Conservation (phyloP, 2,888 invertebrate genomes). For the Sphaerophoria taeniata region DNA sequence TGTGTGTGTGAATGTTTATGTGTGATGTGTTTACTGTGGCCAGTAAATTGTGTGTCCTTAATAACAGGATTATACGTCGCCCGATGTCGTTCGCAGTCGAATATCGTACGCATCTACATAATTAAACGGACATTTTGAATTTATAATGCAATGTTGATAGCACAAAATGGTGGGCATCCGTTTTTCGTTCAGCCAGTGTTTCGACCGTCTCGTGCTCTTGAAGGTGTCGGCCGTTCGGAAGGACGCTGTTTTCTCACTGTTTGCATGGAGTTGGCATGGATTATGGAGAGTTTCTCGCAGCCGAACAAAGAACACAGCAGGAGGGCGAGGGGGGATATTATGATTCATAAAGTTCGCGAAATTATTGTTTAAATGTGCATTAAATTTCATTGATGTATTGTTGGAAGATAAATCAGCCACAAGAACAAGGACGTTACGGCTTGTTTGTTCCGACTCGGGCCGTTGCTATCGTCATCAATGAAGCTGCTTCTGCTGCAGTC, state of each 20-base stretch:
- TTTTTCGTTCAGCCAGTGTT: slow-evolving; percentile 18
- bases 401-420: slow-evolving; percentile 66
- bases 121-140: slow-evolving; percentile 74
- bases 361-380: slow-evolving; percentile 74
- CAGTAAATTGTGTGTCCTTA: slow-evolving; percentile 72
- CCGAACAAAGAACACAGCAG: not conserved
- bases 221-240: slow-evolving; percentile 1
- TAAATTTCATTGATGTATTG: slow-evolving; percentile 72
- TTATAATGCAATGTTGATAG: slow-evolving; percentile 74
- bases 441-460: not conserved
- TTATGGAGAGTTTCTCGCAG: not conserved
- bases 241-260: slow-evolving; percentile 30
- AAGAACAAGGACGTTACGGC: slow-evolving; percentile 52
- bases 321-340: slow-evolving; percentile 25
- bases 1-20: slow-evolving; percentile 16
- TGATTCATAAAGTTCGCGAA: slow-evolving; percentile 72
- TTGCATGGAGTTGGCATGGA: slow-evolving; percentile 4
- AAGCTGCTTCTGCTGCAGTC: slow-evolving; percentile 14
- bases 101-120: slow-evolving; percentile 73
- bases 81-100: slow-evolving; percentile 70
- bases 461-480: not conserved
- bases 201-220: not conserved
- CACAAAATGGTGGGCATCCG: slow-evolving; percentile 50
- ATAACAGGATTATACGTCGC: slow-evolving; percentile 71
- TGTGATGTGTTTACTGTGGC: slow-evolving; percentile 55